These are phyloP conservation scores for Siniperca obscura DNA, from an alignment of 2,797 vertebrate species.

Conservation along the genomic window DNA sequence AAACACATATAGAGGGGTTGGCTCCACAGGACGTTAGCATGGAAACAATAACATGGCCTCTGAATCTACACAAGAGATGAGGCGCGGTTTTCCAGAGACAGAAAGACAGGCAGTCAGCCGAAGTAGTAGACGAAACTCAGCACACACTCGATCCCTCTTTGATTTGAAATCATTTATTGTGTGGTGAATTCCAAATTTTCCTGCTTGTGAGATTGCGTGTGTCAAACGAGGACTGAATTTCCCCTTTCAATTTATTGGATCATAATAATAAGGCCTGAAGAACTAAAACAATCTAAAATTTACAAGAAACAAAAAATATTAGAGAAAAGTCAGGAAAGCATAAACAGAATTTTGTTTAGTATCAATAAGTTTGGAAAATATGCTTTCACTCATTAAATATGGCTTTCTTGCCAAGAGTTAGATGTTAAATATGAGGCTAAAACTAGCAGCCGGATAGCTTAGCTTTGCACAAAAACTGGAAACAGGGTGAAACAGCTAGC, in stretches of 20 bases:
- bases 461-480: not conserved
- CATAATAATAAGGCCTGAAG: too few relatives aligned
- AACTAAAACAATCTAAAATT: not conserved
- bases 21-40: slow-evolving; percentile 76
- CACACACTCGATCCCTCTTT: slow-evolving; percentile 3
- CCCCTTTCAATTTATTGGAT: not conserved
- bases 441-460: not conserved
- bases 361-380: not conserved
- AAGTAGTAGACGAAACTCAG: not conserved
- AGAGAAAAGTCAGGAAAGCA: not conserved
- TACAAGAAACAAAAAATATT: not conserved
- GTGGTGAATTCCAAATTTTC: not conserved
- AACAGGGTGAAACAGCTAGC: not conserved
- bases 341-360: not conserved
- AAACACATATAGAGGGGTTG: slow-evolving; percentile 84
- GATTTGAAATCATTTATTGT: not conserved
- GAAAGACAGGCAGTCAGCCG: not conserved
- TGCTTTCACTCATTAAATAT: not conserved
- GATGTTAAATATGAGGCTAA: not conserved
- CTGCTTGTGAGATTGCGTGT: too few relatives aligned
- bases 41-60: slow-evolving; percentile 84
- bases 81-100: slow-evolving; percentile 68
- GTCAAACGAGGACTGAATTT: not conserved
- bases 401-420: not conserved
- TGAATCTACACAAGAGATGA: slow-evolving; percentile 61